Conservation (phyloP, 2,797 vertebrate genomes). For the Enteromius unitaeniatus region DNA sequence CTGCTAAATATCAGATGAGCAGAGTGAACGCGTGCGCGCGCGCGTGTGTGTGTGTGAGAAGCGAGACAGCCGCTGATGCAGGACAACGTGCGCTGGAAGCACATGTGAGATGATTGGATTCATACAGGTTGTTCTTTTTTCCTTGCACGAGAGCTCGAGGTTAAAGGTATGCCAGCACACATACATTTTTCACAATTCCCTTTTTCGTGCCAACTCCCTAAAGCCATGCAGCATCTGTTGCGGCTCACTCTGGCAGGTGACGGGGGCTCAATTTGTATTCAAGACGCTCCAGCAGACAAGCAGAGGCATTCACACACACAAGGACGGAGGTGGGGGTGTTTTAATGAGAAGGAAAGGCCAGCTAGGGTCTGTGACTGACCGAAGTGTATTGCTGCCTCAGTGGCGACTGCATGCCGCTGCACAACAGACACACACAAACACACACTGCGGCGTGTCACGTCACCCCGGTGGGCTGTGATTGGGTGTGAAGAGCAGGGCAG, state of each 20-base stretch:
- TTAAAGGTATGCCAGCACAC: slow-evolving; percentile 21
- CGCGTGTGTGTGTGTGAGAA: neutral
- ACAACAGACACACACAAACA: slow-evolving; percentile 24
- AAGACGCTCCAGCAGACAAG: slow-evolving; percentile 53
- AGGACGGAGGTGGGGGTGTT: slow-evolving; percentile 46
- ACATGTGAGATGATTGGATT: slow-evolving; percentile 7
- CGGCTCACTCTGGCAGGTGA: slow-evolving; percentile 27
- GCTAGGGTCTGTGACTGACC: slow-evolving; percentile 35
- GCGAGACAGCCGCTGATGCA: slow-evolving; percentile 23
- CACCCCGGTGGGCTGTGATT: slow-evolving; percentile 60
- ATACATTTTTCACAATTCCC: slow-evolving; percentile 1
- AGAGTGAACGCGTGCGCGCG: neutral
- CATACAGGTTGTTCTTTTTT: neutral
- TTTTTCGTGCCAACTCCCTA: slow-evolving; percentile 6
- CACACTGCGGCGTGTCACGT: slow-evolving; percentile 13
- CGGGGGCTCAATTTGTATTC: slow-evolving; percentile 61
- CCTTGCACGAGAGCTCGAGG: slow-evolving; percentile 5
- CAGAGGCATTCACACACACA: slow-evolving; percentile 57
- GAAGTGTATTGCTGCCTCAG: slow-evolving; percentile 43
- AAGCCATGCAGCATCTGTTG: slow-evolving; percentile 37
- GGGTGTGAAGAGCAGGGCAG: slow-evolving; percentile 55
- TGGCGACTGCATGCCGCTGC: slow-evolving; percentile 22
- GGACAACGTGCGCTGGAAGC: neutral
- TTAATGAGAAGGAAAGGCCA: slow-evolving; percentile 27
- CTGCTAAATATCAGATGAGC: slow-evolving; percentile 45